A percentile compares a stretch with the other conserved stretches of the same genome.
phyloP scores from a whole-genome alignment of 2,797 vertebrate genomes.

The Nyctibius grandis region DNA sequence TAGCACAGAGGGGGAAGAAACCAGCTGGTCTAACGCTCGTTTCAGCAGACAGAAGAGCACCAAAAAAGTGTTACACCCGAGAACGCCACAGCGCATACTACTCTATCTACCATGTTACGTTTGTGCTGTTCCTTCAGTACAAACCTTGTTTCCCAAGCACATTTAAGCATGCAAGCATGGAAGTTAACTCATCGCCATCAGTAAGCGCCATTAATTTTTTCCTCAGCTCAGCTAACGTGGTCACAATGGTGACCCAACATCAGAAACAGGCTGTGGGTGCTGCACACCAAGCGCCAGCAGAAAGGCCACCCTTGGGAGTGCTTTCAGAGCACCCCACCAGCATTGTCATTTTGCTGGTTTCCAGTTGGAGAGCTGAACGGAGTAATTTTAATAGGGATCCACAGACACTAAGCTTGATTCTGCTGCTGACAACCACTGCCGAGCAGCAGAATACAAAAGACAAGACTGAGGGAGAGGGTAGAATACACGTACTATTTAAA shows the following conservation, averaged over 20 bases:
- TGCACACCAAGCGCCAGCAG: rapidly evolving
- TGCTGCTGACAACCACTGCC: background rate
- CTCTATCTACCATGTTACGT: background rate
- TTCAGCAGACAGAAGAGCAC: background rate
- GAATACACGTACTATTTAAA: rapidly evolving
- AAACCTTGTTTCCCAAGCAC: background rate
- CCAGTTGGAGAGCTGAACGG: background rate
- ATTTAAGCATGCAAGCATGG: background rate
- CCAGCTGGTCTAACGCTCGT: background rate
- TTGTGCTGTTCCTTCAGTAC: background rate
- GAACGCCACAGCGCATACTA: rapidly evolving
- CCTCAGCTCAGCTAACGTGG: rapidly evolving
- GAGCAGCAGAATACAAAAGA: background rate
- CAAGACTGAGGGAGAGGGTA: background rate
- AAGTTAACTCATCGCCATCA: background rate
- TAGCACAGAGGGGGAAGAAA: background rate
- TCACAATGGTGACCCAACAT: background rate
- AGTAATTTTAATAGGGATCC: background rate
- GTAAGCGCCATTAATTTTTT: background rate
- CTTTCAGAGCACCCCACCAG: background rate
- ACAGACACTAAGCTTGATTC: background rate
- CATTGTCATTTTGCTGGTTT: background rate
- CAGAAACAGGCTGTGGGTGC: background rate
- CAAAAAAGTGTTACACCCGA: rapidly evolving
- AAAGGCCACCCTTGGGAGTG: background rate